phyloP scores from a whole-genome alignment of 2,113 vertebrate species.

The Pelecanoides urinatrix region DNA sequence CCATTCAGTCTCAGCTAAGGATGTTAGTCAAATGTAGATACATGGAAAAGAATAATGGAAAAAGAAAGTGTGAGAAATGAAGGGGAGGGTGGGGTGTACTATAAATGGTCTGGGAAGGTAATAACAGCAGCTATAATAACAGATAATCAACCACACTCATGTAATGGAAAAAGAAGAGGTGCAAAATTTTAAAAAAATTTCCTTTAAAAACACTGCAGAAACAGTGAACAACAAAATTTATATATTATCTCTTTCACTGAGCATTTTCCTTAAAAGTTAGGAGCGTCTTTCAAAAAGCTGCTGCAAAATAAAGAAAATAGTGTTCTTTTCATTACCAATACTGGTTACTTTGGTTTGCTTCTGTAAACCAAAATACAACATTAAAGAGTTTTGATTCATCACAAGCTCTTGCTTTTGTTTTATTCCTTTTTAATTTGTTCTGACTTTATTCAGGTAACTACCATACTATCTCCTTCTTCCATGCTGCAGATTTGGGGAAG shows the following conservation, averaged over 20 bases:
- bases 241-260: neutral
- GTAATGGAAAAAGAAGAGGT: neutral
- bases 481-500: neutral
- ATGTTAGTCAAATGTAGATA: neutral
- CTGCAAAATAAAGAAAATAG: neutral
- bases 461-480: neutral
- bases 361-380: neutral
- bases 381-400: neutral
- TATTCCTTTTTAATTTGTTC: neutral
- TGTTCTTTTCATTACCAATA: neutral
- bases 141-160: neutral
- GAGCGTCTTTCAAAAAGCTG: neutral
- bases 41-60: neutral
- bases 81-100: accelerated
- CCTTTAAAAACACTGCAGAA: neutral
- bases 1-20: neutral
- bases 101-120: neutral
- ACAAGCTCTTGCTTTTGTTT: neutral
- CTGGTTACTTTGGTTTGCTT: neutral
- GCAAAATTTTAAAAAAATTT: neutral
- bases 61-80: neutral
- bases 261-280: neutral
- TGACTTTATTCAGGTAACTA: neutral
- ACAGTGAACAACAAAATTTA: neutral
- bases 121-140: neutral